Evolutionary conservation across 2,888 invertebrate species (phyloP), one percentile per base, ranked within the genome.

Genomic region (Tenodera sinensis): DNA sequence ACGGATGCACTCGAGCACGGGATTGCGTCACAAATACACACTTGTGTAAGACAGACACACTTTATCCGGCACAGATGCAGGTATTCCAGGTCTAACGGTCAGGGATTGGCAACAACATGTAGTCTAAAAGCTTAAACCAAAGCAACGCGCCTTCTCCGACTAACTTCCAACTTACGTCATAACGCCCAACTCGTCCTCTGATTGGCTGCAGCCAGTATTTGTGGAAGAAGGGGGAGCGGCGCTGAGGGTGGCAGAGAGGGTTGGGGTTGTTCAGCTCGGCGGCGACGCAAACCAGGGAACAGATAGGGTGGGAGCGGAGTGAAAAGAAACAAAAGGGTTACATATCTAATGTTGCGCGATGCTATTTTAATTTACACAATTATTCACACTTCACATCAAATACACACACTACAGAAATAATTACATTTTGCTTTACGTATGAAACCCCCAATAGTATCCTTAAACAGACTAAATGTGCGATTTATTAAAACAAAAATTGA

Each of bases 81-180:
- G 86, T 86, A 86, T 42, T 28, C 54, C 54, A 71, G 54, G 54
- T 71, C 54, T 71, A 71, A 71, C 25, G 54, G 54, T 71, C 54
- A 71, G 54, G 54, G 54, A 71, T 71, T 71, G 54, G 54, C 47
- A 28, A 85, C 85, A 28, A 85, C 54, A 42, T 42, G 27, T 20
- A 54, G 47, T 28, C 42, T 54, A 42, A 42, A 47, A 47, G 54
- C 47, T 47, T 85, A 85, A 85, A n/a, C 47, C 54, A 54, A 15
- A 42, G n/a, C 27, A 28, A 47, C 85, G 47, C 85, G 85, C 85
- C 47, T 54, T 42, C 28, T 54, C 28, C 25, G 54, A 71, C 54
- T 54, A 47, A 54, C 42, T 85, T 85, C 34, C 85, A 54, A 42
- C 85, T 28, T 85, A 85, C 85, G 85, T 54, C 85, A 85, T 85